Percentiles rank a stretch among this genome's conserved stretches.
Evolutionary conservation across 2,113 vertebrate genomes (phyloP).

Genomic region (Lipotes vexillifer): DNA sequence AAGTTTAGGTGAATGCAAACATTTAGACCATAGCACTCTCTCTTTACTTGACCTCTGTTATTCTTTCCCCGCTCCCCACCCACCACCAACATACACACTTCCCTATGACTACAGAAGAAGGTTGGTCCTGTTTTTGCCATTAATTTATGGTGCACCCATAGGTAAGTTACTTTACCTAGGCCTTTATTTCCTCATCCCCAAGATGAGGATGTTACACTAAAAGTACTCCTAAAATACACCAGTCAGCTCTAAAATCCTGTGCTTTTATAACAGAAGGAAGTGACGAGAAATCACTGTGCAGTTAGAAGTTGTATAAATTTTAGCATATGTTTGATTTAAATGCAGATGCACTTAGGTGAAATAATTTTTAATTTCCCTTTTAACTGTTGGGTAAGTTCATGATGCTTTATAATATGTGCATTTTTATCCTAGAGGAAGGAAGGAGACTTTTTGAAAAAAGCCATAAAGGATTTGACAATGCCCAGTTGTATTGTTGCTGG

Average conservation of each 20-base stretch:
- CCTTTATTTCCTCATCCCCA: neutral
- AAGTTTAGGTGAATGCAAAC: neutral
- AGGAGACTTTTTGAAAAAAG: conserved; percentile 39
- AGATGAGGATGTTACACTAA: neutral
- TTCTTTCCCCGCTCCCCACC: fast-evolving
- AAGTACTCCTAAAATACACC: neutral
- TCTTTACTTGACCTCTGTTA: neutral
- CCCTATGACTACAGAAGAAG: neutral
- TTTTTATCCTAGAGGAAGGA: conserved; percentile 42
- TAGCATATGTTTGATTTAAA: conserved; percentile 45
- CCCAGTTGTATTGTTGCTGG: conserved; percentile 68
- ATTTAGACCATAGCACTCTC: neutral
- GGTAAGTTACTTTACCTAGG: neutral
- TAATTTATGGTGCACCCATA: neutral
- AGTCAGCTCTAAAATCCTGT: neutral
- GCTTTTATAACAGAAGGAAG: neutral
- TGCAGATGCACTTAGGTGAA: conserved; percentile 35
- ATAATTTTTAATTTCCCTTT: conserved; percentile 66
- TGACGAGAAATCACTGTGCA: neutral
- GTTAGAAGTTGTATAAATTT: neutral
- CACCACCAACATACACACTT: neutral
- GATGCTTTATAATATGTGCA: conserved; percentile 50
- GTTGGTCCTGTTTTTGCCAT: neutral
- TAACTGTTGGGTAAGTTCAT: conserved; percentile 48
- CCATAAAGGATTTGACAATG: conserved; percentile 67